Evolutionary conservation across 1,140 invertebrate species (phyloP).

Genomic region (Megalonaias nervosa): DNA sequence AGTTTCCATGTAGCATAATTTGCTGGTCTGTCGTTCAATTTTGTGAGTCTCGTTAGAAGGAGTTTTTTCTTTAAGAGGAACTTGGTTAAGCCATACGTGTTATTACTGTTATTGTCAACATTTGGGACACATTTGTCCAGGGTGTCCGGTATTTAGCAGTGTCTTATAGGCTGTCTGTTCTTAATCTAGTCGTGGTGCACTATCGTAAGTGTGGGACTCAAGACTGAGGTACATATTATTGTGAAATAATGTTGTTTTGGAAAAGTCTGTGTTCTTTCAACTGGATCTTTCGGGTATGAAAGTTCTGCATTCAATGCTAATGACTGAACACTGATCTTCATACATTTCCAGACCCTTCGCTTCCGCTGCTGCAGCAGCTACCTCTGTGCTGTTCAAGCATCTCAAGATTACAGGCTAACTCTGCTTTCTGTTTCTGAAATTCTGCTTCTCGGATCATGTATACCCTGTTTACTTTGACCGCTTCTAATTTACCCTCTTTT

Average conservation of each 20-base stretch:
- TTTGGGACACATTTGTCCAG: not conserved
- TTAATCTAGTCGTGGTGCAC: not conserved
- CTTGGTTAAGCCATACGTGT: not conserved
- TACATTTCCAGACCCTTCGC: not conserved
- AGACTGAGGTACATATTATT: not conserved
- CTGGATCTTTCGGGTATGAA: not conserved
- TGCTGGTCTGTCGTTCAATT: slow-evolving; percentile 33
- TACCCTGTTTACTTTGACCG: no score
- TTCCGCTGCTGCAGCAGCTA: slow-evolving; percentile 2
- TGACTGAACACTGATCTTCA: slow-evolving; percentile 2
- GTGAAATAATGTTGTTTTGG: not conserved
- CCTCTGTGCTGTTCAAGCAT: no score
- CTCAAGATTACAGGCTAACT: no score
- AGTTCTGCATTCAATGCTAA: slow-evolving; percentile 2
- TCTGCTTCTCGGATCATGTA: no score
- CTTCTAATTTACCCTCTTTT: no score
- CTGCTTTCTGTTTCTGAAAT: no score
- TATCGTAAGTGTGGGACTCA: slow-evolving; percentile 3
- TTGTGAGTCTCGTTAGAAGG: slow-evolving; percentile 6
- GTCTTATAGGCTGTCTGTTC: not conserved
- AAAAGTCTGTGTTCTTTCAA: not conserved
- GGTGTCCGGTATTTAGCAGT: not conserved
- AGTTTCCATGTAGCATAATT: slow-evolving; percentile 24
- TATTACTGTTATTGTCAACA: not conserved
- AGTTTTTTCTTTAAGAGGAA: slow-evolving; percentile 27